Conservation (phyloP, 2,797 vertebrate genomes). For the Steatocranus sp. region DNA sequence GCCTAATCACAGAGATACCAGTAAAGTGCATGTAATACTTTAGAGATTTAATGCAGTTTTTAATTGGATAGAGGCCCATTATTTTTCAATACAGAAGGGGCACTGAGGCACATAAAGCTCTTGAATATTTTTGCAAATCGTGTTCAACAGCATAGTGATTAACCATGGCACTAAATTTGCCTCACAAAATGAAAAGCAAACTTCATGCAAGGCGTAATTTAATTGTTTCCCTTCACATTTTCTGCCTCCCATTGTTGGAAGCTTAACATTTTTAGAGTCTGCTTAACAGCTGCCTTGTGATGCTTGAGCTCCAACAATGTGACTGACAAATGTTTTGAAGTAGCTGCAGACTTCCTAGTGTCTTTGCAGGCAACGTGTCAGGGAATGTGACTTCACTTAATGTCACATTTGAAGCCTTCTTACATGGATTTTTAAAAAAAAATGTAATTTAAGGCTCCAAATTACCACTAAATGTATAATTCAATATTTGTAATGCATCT, state of each 20-base stretch:
- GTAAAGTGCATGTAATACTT: slow-evolving; percentile 86
- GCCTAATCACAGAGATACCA: slow-evolving; percentile 82
- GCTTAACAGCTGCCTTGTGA: slow-evolving; percentile 73
- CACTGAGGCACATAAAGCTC: slow-evolving; percentile 86
- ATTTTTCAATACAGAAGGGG: slow-evolving; percentile 86
- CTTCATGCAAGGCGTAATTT: slow-evolving; percentile 86
- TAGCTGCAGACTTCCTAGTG: slow-evolving; percentile 55
- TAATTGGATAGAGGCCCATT: slow-evolving; percentile 88
- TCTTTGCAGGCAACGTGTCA: slow-evolving; percentile 40
- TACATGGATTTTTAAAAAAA: not conserved
- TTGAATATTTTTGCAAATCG: slow-evolving; percentile 88
- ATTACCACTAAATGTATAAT: not conserved
- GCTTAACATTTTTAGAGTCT: slow-evolving; percentile 80
- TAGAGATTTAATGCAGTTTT: slow-evolving; percentile 87
- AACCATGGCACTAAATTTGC: slow-evolving; percentile 83
- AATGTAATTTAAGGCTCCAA: not conserved
- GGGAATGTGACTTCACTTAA: slow-evolving; percentile 42
- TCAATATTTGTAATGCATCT: not conserved
- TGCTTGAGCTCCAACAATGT: slow-evolving; percentile 74
- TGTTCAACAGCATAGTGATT: slow-evolving; percentile 87
- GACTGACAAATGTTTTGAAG: slow-evolving; percentile 72
- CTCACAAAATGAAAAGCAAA: slow-evolving; percentile 88
- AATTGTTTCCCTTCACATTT: slow-evolving; percentile 86
- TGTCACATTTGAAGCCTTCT: slow-evolving; percentile 29
- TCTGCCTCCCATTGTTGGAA: slow-evolving; percentile 81